Conservation (phyloP, 2,888 invertebrate species). For the Piscicola geometra region DNA sequence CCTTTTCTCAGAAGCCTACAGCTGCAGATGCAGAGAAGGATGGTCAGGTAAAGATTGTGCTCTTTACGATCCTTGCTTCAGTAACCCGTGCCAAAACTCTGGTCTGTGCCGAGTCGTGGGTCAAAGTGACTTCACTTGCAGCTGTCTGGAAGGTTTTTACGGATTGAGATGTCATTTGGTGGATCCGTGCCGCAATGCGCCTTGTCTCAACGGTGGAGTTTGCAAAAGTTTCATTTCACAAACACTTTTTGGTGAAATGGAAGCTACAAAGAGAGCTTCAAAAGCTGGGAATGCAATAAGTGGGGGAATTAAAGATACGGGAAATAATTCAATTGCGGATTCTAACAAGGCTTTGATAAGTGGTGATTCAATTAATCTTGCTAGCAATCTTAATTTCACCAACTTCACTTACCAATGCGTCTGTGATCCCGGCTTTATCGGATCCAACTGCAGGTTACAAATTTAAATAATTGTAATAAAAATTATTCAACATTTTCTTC, state of each 20-base stretch:
- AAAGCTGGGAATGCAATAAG: background rate
- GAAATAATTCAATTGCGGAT: no score
- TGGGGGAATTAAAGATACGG: background rate
- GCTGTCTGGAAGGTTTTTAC: constrained; percentile 46
- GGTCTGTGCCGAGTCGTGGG: constrained; percentile 32
- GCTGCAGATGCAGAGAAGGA: background rate
- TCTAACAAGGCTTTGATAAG: background rate
- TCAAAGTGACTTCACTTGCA: constrained; percentile 44
- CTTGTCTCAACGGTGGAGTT: constrained; percentile 15
- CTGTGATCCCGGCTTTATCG: constrained; percentile 34
- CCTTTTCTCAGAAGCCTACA: background rate
- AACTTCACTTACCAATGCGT: constrained; percentile 23
- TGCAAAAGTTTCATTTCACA: background rate
- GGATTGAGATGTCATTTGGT: constrained; percentile 47
- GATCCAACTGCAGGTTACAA: constrained; percentile 34
- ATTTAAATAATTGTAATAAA: no score
- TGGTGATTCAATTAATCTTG: no score
- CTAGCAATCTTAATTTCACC: no score
- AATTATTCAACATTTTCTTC: no score
- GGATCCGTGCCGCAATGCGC: constrained; percentile 44
- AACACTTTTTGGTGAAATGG: background rate
- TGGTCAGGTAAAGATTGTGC: constrained; percentile 40
- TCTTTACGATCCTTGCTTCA: constrained; percentile 38
- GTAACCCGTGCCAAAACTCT: constrained; percentile 43
- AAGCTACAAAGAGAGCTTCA: background rate